Conservation (phyloP, 2,113 vertebrate genomes). For the Gobiocypris rarus region DNA sequence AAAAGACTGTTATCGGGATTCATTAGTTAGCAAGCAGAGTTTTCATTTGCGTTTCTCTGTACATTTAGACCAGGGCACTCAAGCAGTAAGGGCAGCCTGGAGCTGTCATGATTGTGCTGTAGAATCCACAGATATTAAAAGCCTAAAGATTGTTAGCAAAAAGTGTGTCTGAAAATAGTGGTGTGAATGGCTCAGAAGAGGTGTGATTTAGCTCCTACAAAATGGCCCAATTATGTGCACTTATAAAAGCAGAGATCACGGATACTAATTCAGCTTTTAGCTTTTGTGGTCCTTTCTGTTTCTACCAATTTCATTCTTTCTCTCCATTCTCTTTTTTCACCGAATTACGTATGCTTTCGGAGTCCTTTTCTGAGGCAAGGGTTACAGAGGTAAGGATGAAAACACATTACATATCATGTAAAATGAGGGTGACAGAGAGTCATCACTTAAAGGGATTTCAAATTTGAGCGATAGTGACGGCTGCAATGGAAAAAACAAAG, state of each 20-base stretch:
- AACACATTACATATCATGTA: slow-evolving; percentile 18
- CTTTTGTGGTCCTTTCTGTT: slow-evolving; percentile 27
- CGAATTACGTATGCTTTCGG: slow-evolving; percentile 8
- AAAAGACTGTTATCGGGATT: slow-evolving; percentile 49
- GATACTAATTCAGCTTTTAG: slow-evolving; percentile 43
- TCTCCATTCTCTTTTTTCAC: not conserved
- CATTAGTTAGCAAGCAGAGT: slow-evolving; percentile 49
- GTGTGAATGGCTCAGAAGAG: slow-evolving; percentile 27
- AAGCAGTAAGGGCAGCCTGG: slow-evolving; percentile 4
- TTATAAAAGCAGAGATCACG: slow-evolving; percentile 19
- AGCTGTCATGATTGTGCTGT: slow-evolving; percentile 35
- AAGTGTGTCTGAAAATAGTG: slow-evolving; percentile 25
- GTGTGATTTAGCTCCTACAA: slow-evolving; percentile 28
- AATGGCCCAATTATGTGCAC: slow-evolving; percentile 34
- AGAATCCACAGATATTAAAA: slow-evolving; percentile 47
- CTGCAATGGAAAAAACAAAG: not conserved
- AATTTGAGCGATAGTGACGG: slow-evolving; percentile 30
- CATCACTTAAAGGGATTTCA: slow-evolving; percentile 37
- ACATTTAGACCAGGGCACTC: slow-evolving; percentile 47
- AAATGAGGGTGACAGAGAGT: slow-evolving; percentile 24
- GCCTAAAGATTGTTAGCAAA: slow-evolving; percentile 12
- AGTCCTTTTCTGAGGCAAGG: not conserved
- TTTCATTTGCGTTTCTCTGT: slow-evolving; percentile 38
- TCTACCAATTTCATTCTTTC: slow-evolving; percentile 21
- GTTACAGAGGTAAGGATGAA: slow-evolving; percentile 21